Evolutionary conservation across 2,888 invertebrate genomes (phyloP).

Genomic region (Bugulina stolonifera): DNA sequence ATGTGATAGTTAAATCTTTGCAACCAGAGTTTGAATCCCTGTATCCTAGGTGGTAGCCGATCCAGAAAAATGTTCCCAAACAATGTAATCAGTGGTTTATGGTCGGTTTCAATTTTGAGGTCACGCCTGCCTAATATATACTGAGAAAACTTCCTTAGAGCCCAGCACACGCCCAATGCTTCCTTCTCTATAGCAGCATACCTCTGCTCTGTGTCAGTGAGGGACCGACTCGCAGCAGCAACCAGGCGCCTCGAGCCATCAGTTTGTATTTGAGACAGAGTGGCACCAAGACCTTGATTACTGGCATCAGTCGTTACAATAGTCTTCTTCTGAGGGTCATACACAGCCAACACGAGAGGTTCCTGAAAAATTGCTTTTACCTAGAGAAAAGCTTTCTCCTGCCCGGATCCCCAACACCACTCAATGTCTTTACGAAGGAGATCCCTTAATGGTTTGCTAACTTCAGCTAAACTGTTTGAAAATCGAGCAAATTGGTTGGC

Average conservation of each 20-base stretch:
- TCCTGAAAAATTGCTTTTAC: conserved; percentile 26
- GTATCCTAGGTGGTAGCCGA: conserved; percentile 30
- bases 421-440: conserved; percentile 28
- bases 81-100: conserved; percentile 34
- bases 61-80: conserved; percentile 30
- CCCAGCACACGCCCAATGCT: conserved; percentile 32
- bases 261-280: conserved; percentile 28
- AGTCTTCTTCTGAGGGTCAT: conserved; percentile 27
- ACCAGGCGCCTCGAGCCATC: conserved; percentile 30
- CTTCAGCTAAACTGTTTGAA: conserved; percentile 28
- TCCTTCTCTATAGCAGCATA: conserved; percentile 35
- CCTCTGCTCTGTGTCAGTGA: conserved; percentile 32
- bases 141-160: conserved; percentile 33
- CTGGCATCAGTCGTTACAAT: conserved; percentile 28
- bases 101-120: conserved; percentile 34
- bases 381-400: conserved; percentile 27
- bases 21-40: conserved; percentile 30
- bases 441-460: conserved; percentile 28
- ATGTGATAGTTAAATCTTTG: no score
- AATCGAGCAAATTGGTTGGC: conserved; percentile 29
- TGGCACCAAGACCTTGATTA: conserved; percentile 29
- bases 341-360: conserved; percentile 27
- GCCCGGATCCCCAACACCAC: conserved; percentile 30
- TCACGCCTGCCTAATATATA: conserved; percentile 32
- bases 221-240: conserved; percentile 34